Base-by-base conservation (phyloP, 2,888 invertebrate genomes). In the Scaptomyza reducta region DNA sequence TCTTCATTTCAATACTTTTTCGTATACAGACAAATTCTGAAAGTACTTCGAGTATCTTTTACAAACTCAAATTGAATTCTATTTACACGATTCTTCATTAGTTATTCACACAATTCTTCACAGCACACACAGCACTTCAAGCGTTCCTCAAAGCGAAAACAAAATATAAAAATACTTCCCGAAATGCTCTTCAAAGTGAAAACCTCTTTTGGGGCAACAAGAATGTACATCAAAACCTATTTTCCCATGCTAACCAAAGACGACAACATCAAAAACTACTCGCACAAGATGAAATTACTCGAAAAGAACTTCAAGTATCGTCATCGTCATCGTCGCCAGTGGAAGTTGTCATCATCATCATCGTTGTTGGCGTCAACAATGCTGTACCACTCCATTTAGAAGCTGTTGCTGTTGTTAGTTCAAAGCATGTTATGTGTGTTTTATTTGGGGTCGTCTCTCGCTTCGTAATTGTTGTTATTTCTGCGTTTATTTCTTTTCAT, bases 211-310 rank as follows among this genome's bases (percentile, higher is more conserved):
- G 2, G 14, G 51, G 40, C 51, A 22, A 44, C 45, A 29, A 31
- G 29, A n/a, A 7, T n/a, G 41, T 27, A 33, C 27, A 41, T 16
- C 40, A 18, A 45, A 60, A 76, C 57, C 54, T 29, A 73, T 63
- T 77, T 74, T 77, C 80, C 71, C 79, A 79, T 70, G 75, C 66
- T 50, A 13, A 16, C 27, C 56, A 31, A 31, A 59, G 65, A 57
- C 22, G 38, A 14, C 38, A 69, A 76, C 87, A 87, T 87, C 85
- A 67, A 66, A 40, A 87, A 84, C 72, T 67, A 72, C 77, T 76
- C 56, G 70, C 85, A 74, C 70, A 79, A 82, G 79, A 79, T 87
- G 83, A 82, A 87, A 82, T 87, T 86, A 87, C 82, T 85, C 61
- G 56, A 62, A 64, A 68, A 57, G 47, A 73, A 73, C 60, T 62